These are phyloP conservation scores for Lerema accius DNA, from an alignment of 1,140 invertebrate species.

Conservation along the genomic window DNA sequence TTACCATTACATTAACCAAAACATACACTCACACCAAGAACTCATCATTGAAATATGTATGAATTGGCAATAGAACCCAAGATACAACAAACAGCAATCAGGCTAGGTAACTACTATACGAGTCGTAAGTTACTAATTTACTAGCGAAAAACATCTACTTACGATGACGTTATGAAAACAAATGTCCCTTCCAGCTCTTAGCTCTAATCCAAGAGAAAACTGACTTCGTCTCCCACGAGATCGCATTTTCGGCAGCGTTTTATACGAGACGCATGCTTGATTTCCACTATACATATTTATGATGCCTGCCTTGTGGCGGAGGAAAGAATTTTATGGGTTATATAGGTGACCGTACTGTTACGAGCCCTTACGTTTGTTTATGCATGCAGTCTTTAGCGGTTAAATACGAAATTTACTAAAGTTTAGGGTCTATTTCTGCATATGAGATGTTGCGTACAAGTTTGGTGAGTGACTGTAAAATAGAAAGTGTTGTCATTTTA, in stretches of 20 bases:
- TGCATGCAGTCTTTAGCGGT: slow-evolving; percentile 26
- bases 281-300: slow-evolving; percentile 81
- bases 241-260: slow-evolving; percentile 76
- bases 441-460: too few species aligned
- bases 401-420: neutral
- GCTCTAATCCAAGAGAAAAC: slow-evolving; percentile 30
- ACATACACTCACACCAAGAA: too few species aligned
- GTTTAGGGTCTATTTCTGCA: too few species aligned
- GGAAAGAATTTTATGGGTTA: slow-evolving; percentile 72
- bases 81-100: too few species aligned
- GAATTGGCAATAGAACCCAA: too few species aligned
- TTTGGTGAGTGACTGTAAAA: too few species aligned
- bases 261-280: slow-evolving; percentile 79
- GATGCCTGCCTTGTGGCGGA: slow-evolving; percentile 59
- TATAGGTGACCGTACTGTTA: slow-evolving; percentile 63
- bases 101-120: too few species aligned
- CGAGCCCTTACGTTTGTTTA: slow-evolving; percentile 43
- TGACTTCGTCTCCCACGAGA: slow-evolving; percentile 65
- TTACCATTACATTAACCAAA: too few species aligned
- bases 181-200: slow-evolving; percentile 38
- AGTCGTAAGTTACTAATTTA: too few species aligned
- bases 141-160: too few species aligned
- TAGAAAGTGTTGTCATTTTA: too few species aligned
- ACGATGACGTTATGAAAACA: neutral
- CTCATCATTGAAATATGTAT: too few species aligned